A percentile compares a stretch with the other conserved stretches of the same genome.
phyloP scores from a whole-genome alignment of 2,113 vertebrate genomes.

The Nothoprocta pentlandii region DNA sequence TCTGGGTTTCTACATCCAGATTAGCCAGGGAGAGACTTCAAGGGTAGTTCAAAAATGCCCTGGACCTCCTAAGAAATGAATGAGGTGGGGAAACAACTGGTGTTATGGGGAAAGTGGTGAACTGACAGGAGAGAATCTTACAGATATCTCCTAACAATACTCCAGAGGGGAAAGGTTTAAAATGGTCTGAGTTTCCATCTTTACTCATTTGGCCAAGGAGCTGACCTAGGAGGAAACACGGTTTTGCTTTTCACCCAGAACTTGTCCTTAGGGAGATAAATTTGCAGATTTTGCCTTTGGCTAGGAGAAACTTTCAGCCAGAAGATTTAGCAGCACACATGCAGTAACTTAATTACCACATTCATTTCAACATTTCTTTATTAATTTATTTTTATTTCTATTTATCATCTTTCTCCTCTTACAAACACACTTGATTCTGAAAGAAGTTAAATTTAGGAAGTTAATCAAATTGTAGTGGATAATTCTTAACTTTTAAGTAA shows the following conservation, averaged over 20 bases:
- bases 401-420: neutral
- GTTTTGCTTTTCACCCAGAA: neutral
- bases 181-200: neutral
- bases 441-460: neutral
- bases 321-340: neutral
- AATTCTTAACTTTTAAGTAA: slow-evolving; percentile 1
- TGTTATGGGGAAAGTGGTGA: neutral
- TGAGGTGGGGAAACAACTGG: neutral
- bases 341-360: neutral
- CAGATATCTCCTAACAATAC: neutral
- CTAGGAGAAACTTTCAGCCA: neutral
- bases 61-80: neutral
- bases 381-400: neutral
- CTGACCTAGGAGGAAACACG: neutral
- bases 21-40: neutral
- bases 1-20: neutral
- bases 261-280: neutral
- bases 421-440: neutral
- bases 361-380: neutral
- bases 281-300: neutral
- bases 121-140: neutral
- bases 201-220: neutral
- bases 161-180: neutral
- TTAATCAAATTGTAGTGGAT: neutral
- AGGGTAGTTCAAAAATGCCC: neutral